Evolutionary conservation across 2,113 vertebrate species (phyloP).

Genomic region (Platichthys stellatus): DNA sequence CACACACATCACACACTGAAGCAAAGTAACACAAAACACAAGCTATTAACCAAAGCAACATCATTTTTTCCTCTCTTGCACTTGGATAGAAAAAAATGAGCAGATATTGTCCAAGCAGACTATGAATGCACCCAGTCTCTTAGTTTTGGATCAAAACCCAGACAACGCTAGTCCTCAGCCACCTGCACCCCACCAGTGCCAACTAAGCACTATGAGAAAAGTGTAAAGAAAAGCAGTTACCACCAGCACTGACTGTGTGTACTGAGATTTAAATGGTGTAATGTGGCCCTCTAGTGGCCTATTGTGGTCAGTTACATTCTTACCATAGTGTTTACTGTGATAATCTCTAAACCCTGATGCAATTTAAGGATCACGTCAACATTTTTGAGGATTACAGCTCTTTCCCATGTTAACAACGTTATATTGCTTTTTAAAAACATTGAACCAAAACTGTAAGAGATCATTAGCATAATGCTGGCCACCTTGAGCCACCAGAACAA

Average conservation of each 20-base stretch:
- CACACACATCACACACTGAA: background rate
- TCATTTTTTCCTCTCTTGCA: background rate
- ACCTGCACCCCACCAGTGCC: constrained; percentile 27
- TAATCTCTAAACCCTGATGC: background rate
- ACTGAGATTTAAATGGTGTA: constrained; percentile 12
- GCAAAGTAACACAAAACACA: background rate
- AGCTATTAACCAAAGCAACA: background rate
- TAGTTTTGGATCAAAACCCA: background rate
- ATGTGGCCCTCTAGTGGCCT: constrained; percentile 78
- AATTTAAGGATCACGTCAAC: background rate
- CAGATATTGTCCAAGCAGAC: constrained; percentile 15
- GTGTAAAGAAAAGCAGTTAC: background rate
- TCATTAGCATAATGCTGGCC: background rate
- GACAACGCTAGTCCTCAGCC: constrained; percentile 24
- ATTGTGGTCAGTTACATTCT: background rate
- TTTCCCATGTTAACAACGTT: background rate
- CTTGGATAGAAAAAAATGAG: background rate
- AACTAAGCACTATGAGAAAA: constrained; percentile 3
- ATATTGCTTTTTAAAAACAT: background rate
- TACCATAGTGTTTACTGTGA: background rate
- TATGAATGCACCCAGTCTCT: constrained; percentile 31
- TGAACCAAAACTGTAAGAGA: background rate
- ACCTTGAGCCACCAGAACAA: background rate
- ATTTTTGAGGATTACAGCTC: background rate
- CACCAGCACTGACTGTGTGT: background rate